phyloP scores from a whole-genome alignment of 92 coral and sea anemone genomes.

The Phenganax subtilis region DNA sequence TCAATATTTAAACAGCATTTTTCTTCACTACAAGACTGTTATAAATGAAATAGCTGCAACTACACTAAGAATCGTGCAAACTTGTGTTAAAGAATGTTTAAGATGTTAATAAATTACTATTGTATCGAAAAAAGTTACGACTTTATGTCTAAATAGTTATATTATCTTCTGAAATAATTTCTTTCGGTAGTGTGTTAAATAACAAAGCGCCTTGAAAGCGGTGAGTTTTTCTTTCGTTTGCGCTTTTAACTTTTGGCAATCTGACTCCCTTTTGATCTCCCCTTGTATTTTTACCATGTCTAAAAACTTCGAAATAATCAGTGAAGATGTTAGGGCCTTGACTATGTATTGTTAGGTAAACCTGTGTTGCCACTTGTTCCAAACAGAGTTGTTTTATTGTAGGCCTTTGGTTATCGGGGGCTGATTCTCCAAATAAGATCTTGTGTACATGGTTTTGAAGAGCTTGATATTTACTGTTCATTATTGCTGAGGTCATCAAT shows the following conservation, averaged over 20 bases:
- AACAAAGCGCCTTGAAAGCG: constrained; percentile 19
- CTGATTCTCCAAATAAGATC: neutral
- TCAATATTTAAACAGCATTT: no score
- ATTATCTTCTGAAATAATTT: constrained; percentile 14
- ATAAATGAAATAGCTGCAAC: no score
- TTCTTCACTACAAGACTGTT: no score
- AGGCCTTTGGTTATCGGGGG: constrained; percentile 3
- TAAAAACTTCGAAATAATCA: constrained; percentile 10
- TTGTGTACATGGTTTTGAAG: neutral
- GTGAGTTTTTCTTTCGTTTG: constrained; percentile 7
- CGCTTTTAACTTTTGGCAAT: constrained; percentile 18
- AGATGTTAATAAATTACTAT: neutral
- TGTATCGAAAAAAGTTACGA: constrained; percentile 9
- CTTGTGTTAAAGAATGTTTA: neutral
- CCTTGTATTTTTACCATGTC: constrained; percentile 19
- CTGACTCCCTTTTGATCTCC: neutral
- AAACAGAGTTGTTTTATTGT: constrained; percentile 18
- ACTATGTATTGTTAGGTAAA: constrained; percentile 14
- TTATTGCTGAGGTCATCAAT: neutral
- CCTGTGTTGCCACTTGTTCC: constrained; percentile 4
- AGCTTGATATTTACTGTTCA: no score
- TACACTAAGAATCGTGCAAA: no score
- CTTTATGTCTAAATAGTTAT: constrained; percentile 9
- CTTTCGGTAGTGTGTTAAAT: constrained; percentile 11
- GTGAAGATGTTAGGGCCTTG: constrained; percentile 12